Percentiles rank a stretch among this genome's conserved stretches.
Conservation (phyloP, 2,113 vertebrate genomes). For the Mastomys natalensis region DNA sequence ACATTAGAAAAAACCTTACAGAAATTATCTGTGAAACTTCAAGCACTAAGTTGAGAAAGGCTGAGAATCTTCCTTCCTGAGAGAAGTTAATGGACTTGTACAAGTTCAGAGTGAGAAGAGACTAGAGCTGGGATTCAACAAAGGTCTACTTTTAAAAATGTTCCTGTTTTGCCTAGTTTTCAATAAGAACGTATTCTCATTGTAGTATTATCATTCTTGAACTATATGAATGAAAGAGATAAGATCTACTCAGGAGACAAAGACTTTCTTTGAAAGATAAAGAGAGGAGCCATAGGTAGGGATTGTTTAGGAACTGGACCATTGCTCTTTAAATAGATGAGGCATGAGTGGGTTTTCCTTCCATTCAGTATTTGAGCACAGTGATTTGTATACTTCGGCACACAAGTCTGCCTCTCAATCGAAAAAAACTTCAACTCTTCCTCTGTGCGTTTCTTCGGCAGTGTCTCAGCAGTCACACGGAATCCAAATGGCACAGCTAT, state of each 20-base stretch:
- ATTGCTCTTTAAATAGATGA: slow-evolving; percentile 28
- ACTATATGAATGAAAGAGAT: background rate
- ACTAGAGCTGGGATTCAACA: background rate
- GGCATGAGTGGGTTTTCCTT: background rate
- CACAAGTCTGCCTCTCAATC: slow-evolving; percentile 53
- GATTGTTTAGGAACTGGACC: slow-evolving; percentile 39
- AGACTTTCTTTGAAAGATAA: slow-evolving; percentile 33
- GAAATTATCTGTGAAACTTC: background rate
- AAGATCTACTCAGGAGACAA: background rate
- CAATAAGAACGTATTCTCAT: background rate
- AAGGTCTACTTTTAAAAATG: background rate
- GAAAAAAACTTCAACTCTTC: slow-evolving; percentile 63
- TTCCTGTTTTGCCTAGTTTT: background rate
- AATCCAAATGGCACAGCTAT: slow-evolving; percentile 59
- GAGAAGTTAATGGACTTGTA: background rate
- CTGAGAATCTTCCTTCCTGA: background rate
- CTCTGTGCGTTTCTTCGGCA: slow-evolving; percentile 53
- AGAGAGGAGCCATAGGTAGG: background rate
- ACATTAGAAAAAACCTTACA: background rate
- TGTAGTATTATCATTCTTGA: background rate
- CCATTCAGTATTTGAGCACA: slow-evolving; percentile 21
- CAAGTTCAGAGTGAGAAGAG: background rate
- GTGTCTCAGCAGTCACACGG: background rate
- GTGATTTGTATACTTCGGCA: slow-evolving; percentile 65
- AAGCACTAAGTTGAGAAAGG: background rate